phyloP scores from a whole-genome alignment of 2,113 vertebrate species.

The Cryptomyrus ogoouensis region DNA sequence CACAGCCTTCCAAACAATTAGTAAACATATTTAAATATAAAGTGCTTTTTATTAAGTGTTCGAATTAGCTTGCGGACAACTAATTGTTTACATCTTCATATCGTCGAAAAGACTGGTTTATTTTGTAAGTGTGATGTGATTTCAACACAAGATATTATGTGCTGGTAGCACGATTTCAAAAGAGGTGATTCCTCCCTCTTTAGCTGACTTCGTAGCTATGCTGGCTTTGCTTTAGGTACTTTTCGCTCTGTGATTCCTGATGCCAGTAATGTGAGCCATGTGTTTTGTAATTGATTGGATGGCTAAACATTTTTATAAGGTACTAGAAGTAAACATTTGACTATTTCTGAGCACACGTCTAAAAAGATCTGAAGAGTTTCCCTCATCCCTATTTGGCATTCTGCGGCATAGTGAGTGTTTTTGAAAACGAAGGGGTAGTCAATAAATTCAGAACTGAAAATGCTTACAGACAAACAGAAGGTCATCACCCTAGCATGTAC shows the following conservation, averaged over 20 bases:
- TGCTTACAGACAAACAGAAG: slow-evolving; percentile 61
- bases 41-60: slow-evolving; percentile 8
- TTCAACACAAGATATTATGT: neutral
- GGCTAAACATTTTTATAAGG: slow-evolving; percentile 17
- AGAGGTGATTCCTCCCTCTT: neutral
- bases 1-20: neutral
- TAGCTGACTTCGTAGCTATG: too few relatives aligned
- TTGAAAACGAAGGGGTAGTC: slow-evolving; percentile 44
- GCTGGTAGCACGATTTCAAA: neutral
- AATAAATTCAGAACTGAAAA: slow-evolving; percentile 56
- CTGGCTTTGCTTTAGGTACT: neutral
- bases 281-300: slow-evolving; percentile 4
- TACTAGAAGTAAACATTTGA: slow-evolving; percentile 14
- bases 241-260: neutral
- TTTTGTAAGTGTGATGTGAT: neutral
- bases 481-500: slow-evolving; percentile 54
- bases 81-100: neutral
- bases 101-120: neutral
- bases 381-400: slow-evolving; percentile 36
- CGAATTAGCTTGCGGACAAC: neutral
- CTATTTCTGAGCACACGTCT: neutral
- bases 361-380: neutral
- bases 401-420: slow-evolving; percentile 46
- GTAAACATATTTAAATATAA: slow-evolving; percentile 3
- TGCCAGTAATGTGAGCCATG: slow-evolving; percentile 3